Evolutionary conservation across 2,113 vertebrate genomes (phyloP), one percentile per base, ranked within the genome.

Genomic region (Pao palembangensis): DNA sequence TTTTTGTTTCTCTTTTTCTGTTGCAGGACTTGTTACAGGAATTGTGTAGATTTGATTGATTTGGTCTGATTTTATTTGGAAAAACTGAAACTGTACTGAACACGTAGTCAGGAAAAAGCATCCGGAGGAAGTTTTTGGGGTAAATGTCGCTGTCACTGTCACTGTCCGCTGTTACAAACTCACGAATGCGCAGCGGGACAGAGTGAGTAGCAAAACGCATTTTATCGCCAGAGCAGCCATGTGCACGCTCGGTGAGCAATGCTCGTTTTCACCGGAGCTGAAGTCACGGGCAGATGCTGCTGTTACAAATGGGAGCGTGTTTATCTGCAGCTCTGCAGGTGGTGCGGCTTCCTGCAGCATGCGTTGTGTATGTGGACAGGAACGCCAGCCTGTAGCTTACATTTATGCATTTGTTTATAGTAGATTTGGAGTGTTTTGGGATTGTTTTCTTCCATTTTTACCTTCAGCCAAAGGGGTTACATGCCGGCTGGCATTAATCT

Each of bases 291-390:
- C 67, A 61, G 73, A 75, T 80, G 69, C 60, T 68, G 68, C 67
- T 53, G 58, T 49, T 28, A 19, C 63, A 58, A 54, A 38, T 67
- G 51, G 55, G 57, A 58, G 60, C 50, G n/a, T 49, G 55, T 83
- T 82, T 89, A 86, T 89, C 84, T 85, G 55, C 58, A 64, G 50
- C 66, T 62, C 69, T 85, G 84, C 88, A 89, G 86, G 85, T 87
- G 78, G 58, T 61, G 17, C 13, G 15, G 49, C 34, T 11, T 38
- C 34, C 34, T 38, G 34, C 34, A 38, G 63, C 64, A 52, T 58
- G 64, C 49, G 38, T 47, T 46, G 20, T 49, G 2, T 46, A 28
- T 18, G 18, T 18, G 38, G 11, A 42, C 25, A 11, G 50, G 34
- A 58, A 20, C 31, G 18, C 20, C 50, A 8, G 50, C 34, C 52